Conservation (phyloP, 2,797 vertebrate species). For the Champsocephalus esox region DNA sequence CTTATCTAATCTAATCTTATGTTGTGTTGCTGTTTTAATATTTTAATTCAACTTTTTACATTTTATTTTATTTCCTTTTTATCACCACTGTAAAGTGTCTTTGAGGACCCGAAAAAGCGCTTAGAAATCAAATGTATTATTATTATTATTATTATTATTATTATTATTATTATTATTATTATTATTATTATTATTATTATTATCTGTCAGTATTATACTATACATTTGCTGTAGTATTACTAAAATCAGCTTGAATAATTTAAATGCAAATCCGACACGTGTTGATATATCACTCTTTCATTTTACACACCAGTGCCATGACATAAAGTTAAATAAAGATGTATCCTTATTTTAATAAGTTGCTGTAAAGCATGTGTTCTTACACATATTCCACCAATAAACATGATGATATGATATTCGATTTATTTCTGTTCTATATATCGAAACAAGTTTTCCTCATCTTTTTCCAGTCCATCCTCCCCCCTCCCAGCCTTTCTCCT, state of each 20-base stretch:
- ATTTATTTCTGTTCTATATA: constrained; percentile 26
- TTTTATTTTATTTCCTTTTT: no score
- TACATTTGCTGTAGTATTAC: background rate
- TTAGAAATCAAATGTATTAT: no score
- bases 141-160: no score
- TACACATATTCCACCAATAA: constrained; percentile 46
- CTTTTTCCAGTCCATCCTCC: constrained; percentile 35
- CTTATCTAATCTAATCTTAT: no score
- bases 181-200: no score
- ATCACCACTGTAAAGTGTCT: no score
- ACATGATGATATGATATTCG: constrained; percentile 29
- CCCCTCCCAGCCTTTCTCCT: constrained; percentile 7
- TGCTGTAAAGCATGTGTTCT: constrained; percentile 7
- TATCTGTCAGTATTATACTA: background rate
- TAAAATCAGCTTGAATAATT: constrained; percentile 15
- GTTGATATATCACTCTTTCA: background rate
- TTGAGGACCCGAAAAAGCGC: no score
- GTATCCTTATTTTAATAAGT: constrained; percentile 19
- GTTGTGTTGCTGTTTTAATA: no score
- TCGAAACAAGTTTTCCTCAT: constrained; percentile 17
- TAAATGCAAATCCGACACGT: background rate
- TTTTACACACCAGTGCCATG: background rate
- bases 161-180: no score
- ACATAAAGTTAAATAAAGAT: background rate
- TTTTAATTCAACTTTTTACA: no score